A percentile compares a stretch with the other conserved stretches of the same genome.
Conservation (phyloP, 2,113 vertebrate species). For the Clarias magur region DNA sequence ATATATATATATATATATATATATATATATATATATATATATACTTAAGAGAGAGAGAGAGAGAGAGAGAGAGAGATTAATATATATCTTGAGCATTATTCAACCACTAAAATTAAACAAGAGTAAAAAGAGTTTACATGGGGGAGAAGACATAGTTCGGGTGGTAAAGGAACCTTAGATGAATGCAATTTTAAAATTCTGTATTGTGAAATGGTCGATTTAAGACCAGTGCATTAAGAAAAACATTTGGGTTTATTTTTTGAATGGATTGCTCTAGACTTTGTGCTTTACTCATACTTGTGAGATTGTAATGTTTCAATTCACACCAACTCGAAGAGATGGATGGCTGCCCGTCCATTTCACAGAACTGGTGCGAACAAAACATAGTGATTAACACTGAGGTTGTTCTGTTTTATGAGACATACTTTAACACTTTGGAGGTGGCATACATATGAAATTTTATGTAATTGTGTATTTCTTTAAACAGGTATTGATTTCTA, state of each 20-base stretch:
- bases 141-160: neutral
- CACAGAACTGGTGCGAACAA: constrained; percentile 3
- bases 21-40: too few species aligned
- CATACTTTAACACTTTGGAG: neutral
- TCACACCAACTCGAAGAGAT: neutral
- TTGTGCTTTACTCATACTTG: neutral
- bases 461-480: neutral
- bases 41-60: too few species aligned
- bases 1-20: too few species aligned
- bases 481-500: neutral
- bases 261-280: neutral
- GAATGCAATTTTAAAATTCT: neutral
- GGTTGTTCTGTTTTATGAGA: constrained; percentile 1
- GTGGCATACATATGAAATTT: neutral
- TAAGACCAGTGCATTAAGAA: neutral
- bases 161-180: neutral
- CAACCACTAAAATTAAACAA: neutral
- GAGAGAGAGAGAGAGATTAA: too few species aligned
- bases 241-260: neutral
- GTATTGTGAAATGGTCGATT: neutral
- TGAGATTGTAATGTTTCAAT: constrained; percentile 11
- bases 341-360: neutral
- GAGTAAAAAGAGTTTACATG: neutral
- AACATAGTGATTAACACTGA: constrained; percentile 3
- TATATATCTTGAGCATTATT: neutral